A percentile compares a stretch with the other conserved stretches of the same genome.
These are phyloP conservation scores for Masticophis lateralis DNA, from an alignment of 2,797 vertebrate species.

Conservation along the genomic window DNA sequence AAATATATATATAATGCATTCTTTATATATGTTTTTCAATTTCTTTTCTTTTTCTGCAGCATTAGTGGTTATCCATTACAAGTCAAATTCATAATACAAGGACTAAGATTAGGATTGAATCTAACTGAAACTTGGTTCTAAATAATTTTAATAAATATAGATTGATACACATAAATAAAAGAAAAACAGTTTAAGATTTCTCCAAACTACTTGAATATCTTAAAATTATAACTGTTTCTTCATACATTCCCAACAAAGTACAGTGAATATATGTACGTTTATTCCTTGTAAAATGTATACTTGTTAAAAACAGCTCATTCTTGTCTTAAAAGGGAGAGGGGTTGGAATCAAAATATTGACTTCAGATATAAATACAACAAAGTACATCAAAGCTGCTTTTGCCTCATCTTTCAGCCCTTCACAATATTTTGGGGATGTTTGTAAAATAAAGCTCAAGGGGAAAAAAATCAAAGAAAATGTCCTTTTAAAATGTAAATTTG, in stretches of 20 bases:
- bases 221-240: not conserved
- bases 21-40: not conserved
- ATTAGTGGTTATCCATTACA: not conserved
- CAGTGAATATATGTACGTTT: not conserved
- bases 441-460: conserved; percentile 31
- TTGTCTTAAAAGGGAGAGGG: conserved; percentile 39
- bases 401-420: conserved; percentile 8
- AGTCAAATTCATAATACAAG: not conserved
- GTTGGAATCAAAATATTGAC: conserved; percentile 45
- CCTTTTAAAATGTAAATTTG: conserved; percentile 63
- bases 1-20: not conserved
- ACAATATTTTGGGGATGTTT: conserved; percentile 40
- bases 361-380: conserved; percentile 34
- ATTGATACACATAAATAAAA: not conserved
- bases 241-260: not conserved
- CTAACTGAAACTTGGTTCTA: not conserved
- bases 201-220: not conserved
- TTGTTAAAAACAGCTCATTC: conserved; percentile 41
- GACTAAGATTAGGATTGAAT: not conserved
- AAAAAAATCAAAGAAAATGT: conserved; percentile 45
- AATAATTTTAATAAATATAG: not conserved
- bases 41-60: not conserved
- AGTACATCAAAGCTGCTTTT: conserved; percentile 50
- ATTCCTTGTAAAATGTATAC: conserved; percentile 10
- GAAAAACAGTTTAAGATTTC: not conserved